These are phyloP conservation scores for Polydrusus pterygomalis DNA, from an alignment of 2,888 invertebrate genomes.

Conservation along the genomic window DNA sequence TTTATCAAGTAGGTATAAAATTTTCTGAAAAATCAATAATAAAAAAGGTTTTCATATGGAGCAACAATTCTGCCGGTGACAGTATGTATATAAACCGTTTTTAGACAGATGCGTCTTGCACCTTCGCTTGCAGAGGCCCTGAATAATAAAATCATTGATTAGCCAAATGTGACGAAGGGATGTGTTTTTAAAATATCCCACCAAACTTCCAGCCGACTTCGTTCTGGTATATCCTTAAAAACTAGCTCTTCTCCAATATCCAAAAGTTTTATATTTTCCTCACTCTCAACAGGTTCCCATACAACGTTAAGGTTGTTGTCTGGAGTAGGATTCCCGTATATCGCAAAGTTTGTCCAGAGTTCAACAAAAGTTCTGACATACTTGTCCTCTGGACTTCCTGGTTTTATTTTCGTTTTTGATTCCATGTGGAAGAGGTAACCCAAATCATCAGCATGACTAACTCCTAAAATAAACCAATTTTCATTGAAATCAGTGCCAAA, in stretches of 20 bases:
- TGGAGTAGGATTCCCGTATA: constrained; percentile 54
- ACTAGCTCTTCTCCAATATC: constrained; percentile 59
- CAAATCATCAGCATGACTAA: constrained; percentile 52
- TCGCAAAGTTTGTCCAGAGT: too few species aligned
- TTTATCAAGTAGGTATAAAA: too few species aligned
- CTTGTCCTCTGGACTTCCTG: constrained; percentile 47
- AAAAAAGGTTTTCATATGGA: too few species aligned
- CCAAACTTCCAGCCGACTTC: constrained; percentile 57
- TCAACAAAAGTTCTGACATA: constrained; percentile 48
- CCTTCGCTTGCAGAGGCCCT: too few species aligned
- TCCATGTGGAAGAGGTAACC: constrained; percentile 46
- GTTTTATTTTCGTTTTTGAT: constrained; percentile 28
- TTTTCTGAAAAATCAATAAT: too few species aligned
- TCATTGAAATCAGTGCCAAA: too few species aligned
- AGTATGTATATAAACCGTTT: too few species aligned
- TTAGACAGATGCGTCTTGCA: too few species aligned
- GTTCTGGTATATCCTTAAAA: constrained; percentile 57
- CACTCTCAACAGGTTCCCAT: constrained; percentile 60
- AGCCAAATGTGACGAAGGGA: neutral
- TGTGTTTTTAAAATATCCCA: constrained; percentile 22
- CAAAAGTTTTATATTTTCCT: constrained; percentile 56
- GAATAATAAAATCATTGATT: too few species aligned
- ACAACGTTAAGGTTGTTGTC: constrained; percentile 52
- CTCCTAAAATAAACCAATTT: constrained; percentile 36
- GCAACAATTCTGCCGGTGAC: too few species aligned